Percentiles rank a stretch among this genome's conserved stretches.
Conservation (phyloP, 2,888 invertebrate species). For the Buathra laborator region DNA sequence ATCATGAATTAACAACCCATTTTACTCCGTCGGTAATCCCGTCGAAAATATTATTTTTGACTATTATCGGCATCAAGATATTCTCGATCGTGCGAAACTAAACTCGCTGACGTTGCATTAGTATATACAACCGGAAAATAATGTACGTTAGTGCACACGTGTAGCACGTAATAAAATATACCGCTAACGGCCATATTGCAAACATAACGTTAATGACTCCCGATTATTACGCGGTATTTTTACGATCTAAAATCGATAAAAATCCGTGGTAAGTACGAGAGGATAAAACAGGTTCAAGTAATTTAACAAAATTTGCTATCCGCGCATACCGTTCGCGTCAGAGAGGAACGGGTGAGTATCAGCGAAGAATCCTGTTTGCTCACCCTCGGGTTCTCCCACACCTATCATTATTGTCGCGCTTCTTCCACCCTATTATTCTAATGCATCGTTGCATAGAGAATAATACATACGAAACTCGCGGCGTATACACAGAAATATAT, state of each 20-base stretch:
- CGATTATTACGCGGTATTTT: constrained; percentile 8
- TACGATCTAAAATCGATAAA: neutral
- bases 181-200: neutral
- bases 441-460: constrained; percentile 4
- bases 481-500: neutral
- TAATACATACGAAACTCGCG: neutral
- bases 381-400: constrained; percentile 33
- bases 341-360: neutral
- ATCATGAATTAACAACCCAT: too few species aligned
- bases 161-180: constrained; percentile 15
- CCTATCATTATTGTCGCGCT: constrained; percentile 21
- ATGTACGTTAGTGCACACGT: neutral
- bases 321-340: neutral
- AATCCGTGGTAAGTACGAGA: neutral
- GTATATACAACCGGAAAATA: neutral
- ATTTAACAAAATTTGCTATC: constrained; percentile 22
- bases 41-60: neutral
- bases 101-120: neutral
- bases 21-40: too few species aligned
- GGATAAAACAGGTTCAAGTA: neutral
- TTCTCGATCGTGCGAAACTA: neutral
- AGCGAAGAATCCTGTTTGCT: constrained; percentile 7
- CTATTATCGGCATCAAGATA: neutral
- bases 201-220: neutral
- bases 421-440: constrained; percentile 37